phyloP scores from a whole-genome alignment of 2,113 vertebrate species.

The Anoplopoma fimbria region DNA sequence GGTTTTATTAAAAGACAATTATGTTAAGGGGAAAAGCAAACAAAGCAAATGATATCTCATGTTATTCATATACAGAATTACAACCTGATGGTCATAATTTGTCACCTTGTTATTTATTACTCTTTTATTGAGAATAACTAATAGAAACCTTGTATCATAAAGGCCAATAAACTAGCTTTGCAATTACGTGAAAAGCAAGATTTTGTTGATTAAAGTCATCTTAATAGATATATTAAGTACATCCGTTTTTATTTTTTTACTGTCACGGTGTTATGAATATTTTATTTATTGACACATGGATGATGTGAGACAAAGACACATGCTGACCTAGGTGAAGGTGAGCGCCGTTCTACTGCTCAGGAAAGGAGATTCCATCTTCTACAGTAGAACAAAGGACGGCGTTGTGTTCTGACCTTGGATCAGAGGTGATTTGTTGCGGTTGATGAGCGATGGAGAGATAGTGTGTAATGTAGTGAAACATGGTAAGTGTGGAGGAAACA shows the following conservation, averaged over 20 bases:
- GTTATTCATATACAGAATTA: not conserved
- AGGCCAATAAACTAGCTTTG: not conserved
- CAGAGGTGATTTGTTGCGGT: conserved; percentile 25
- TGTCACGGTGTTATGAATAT: not conserved
- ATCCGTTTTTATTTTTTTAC: not conserved
- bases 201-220: not conserved
- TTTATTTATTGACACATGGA: not conserved
- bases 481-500: conserved; percentile 14
- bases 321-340: not conserved
- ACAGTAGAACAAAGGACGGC: conserved; percentile 7
- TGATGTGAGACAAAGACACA: not conserved
- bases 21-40: not conserved
- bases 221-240: not conserved
- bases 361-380: conserved; percentile 7
- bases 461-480: not conserved
- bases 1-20: not conserved
- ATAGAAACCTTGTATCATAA: not conserved
- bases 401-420: conserved; percentile 50
- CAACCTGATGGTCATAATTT: not conserved
- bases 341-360: not conserved
- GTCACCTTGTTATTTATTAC: not conserved
- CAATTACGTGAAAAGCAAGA: not conserved
- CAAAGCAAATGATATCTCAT: conserved; percentile 29
- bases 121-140: not conserved
- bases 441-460: conserved; percentile 37